Evolutionary conservation across 1,140 invertebrate species (phyloP).

Genomic region (Drosophila jambulina): DNA sequence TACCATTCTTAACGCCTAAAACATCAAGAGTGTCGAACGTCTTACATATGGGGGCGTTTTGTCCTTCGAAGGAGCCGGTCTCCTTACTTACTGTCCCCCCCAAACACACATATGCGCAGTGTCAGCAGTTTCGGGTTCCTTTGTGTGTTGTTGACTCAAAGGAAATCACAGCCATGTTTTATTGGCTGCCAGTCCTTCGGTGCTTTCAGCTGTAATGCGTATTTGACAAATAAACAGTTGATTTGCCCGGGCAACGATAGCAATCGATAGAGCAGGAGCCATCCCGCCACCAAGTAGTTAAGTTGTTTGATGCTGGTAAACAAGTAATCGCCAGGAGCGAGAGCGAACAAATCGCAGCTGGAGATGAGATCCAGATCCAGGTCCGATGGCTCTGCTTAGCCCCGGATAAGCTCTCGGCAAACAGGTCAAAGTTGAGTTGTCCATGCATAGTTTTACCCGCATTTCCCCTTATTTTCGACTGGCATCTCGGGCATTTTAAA

Average conservation of each 20-base stretch:
- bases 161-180: conserved; percentile 69
- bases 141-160: conserved; percentile 70
- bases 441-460: conserved; percentile 46
- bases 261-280: conserved; percentile 62
- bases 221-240: conserved; percentile 84
- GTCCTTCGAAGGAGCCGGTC: conserved; percentile 20
- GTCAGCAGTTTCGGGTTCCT: conserved; percentile 62
- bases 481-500: conserved; percentile 78
- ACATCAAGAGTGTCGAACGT: conserved; percentile 70
- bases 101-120: conserved; percentile 71
- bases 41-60: conserved; percentile 63
- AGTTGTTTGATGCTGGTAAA: conserved; percentile 81
- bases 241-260: conserved; percentile 69
- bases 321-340: conserved; percentile 71
- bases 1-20: conserved; percentile 69
- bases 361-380: conserved; percentile 12
- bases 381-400: conserved; percentile 21
- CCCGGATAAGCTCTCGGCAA: conserved; percentile 59
- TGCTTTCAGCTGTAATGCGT: conserved; percentile 76
- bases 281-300: conserved; percentile 62
- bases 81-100: background rate
- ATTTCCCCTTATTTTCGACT: conserved; percentile 1
- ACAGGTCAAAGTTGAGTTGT: conserved; percentile 69
- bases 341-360: conserved; percentile 26
- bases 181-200: conserved; percentile 61